Percentiles rank a stretch among this genome's conserved stretches.
Conservation (phyloP, 2,113 vertebrate species). For the Sprattus sprattus region DNA sequence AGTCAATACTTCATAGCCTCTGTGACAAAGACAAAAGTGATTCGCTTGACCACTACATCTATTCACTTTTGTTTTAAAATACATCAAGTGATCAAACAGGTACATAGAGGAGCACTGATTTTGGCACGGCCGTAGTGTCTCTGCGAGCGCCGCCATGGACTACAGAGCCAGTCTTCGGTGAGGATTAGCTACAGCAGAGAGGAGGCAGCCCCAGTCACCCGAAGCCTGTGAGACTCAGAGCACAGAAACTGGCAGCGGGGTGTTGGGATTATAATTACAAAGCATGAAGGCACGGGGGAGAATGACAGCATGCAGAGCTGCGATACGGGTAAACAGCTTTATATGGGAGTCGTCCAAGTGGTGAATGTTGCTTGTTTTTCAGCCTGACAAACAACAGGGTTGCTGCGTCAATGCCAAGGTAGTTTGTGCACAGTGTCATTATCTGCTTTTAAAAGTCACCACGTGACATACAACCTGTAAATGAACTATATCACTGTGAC, state of each 20-base stretch:
- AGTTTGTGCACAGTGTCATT: not conserved
- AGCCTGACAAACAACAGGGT: slow-evolving; percentile 28
- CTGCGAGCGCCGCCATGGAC: not conserved
- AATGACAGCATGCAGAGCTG: slow-evolving; percentile 29
- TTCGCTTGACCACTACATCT: not conserved
- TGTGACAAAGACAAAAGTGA: not conserved
- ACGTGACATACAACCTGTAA: not conserved
- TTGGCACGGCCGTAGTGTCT: not conserved
- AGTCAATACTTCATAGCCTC: not conserved
- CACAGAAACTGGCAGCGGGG: slow-evolving; percentile 22
- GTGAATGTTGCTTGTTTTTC: slow-evolving; percentile 14
- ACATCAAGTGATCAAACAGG: not conserved
- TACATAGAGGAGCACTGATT: not conserved
- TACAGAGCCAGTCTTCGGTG: not conserved
- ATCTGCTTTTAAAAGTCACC: not conserved
- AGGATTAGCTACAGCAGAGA: not conserved
- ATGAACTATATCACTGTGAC: not conserved
- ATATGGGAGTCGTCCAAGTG: slow-evolving; percentile 7
- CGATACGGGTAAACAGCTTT: slow-evolving; percentile 32
- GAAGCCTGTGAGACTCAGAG: not conserved
- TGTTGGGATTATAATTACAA: slow-evolving; percentile 41
- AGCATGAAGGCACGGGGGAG: not conserved
- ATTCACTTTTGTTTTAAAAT: not conserved
- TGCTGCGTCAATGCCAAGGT: slow-evolving; percentile 10
- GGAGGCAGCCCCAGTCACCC: not conserved